Conservation (phyloP, 2,888 invertebrate species). For the Papilio elwesi region DNA sequence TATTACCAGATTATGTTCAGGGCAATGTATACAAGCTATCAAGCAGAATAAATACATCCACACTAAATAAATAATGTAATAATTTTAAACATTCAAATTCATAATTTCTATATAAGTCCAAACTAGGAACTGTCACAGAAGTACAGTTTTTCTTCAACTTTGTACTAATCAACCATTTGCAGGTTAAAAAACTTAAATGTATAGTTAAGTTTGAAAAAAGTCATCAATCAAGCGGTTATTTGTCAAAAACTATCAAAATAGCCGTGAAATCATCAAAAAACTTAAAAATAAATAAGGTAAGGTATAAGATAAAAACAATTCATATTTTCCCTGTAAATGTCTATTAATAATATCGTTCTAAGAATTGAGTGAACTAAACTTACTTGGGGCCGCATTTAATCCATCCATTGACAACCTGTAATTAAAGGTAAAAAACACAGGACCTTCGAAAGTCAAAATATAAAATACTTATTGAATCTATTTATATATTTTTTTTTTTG, state of each 20-base stretch:
- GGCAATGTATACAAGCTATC: conserved; percentile 30
- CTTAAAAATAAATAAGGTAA: conserved; percentile 21
- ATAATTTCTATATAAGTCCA: neutral
- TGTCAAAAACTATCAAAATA: conserved; percentile 27
- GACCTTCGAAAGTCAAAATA: conserved; percentile 44
- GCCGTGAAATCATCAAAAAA: conserved; percentile 4
- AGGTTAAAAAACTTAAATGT: conserved; percentile 51
- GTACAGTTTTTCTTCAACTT: conserved; percentile 58
- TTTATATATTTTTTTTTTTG: conserved; percentile 38
- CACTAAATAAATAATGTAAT: conserved; percentile 6
- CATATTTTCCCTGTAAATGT: conserved; percentile 35
- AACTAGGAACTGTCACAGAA: conserved; percentile 28
- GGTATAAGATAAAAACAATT: conserved; percentile 20
- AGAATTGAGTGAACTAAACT: conserved; percentile 47
- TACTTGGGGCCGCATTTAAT: conserved; percentile 47
- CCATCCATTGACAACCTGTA: conserved; percentile 47
- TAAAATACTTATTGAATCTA: conserved; percentile 39
- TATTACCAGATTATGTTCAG: conserved; percentile 7
- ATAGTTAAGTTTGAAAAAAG: conserved; percentile 5
- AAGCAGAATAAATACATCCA: conserved; percentile 16
- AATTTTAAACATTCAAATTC: conserved; percentile 7
- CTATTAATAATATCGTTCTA: conserved; percentile 41
- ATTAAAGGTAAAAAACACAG: conserved; percentile 47
- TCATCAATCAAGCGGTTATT: neutral
- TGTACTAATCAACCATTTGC: conserved; percentile 64